Percentiles rank a stretch among this genome's conserved stretches.
Conservation (phyloP, 2,797 vertebrate genomes). For the Mycteria americana region DNA sequence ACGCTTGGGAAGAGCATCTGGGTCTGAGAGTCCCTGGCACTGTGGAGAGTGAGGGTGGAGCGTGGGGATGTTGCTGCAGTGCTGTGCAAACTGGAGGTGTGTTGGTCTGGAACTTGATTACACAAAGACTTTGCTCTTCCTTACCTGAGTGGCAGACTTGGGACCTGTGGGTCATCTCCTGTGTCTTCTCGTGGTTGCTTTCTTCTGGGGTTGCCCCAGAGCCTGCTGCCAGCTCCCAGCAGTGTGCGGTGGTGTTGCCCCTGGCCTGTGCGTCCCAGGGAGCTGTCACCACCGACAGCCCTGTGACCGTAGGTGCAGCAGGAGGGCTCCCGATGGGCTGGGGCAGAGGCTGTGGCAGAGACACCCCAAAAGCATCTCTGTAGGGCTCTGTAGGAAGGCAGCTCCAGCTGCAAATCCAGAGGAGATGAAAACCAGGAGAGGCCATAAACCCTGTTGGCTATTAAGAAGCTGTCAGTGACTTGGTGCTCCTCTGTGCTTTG, state of each 20-base stretch:
- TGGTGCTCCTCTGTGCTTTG: background rate
- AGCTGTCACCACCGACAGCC: background rate
- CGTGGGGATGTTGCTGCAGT: background rate
- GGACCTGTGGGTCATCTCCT: background rate
- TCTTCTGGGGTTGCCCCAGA: background rate
- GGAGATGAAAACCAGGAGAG: background rate
- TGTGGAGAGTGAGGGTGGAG: accelerated
- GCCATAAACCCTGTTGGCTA: background rate
- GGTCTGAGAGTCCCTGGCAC: background rate
- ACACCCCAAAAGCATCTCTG: background rate
- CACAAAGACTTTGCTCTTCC: background rate
- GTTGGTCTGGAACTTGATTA: background rate
- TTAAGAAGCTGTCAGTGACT: background rate
- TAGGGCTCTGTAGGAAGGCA: background rate
- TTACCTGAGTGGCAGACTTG: background rate
- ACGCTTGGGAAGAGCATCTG: background rate
- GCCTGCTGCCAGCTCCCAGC: background rate
- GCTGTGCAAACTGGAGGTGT: background rate
- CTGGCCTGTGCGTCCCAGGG: accelerated
- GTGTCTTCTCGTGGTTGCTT: accelerated
- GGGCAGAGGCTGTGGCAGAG: background rate
- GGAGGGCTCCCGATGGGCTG: background rate
- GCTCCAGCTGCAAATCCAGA: background rate
- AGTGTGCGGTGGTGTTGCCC: accelerated
- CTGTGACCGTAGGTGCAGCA: accelerated